Evolutionary conservation across 1,140 invertebrate species (phyloP), one percentile per base, ranked within the genome.

Genomic region (Grapholita molesta): DNA sequence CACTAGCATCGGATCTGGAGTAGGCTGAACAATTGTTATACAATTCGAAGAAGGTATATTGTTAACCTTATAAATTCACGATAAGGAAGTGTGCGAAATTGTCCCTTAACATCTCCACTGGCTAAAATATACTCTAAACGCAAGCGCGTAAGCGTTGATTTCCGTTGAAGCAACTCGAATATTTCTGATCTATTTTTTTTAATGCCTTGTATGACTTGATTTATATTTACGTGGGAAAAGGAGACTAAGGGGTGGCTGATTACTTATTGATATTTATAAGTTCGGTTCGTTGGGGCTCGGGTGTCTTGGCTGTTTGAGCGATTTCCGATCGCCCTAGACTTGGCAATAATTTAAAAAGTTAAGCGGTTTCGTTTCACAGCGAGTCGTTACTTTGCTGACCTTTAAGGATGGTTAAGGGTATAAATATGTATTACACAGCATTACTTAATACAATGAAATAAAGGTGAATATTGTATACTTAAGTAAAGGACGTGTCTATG

Each of bases 121-220:
- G 12, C n/a, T 6, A 15, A 38, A 38, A 38, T 38, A 15, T 6
- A 38, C 42, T n/a, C 8, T 48, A n/a, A 6, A 35, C 42, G n/a
- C 18, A 2, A 7, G 8, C 42, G 18, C 42, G 5, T n/a, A 21
- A 6, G 9, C 1, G 3, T 21, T 4, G 18, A 0, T 18, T 48
- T 48, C 8, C n/a, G n/a, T 12, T 32, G 6, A n/a, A 12, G 2
- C 23, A 11, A 25, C 25, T 1, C 9, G 55, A 48, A 48, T 21
- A 21, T 48, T 48, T 7, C 42, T 61, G 55, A 61, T 61, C 55
- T 61, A 61, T 61, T 61, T 61, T 57, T 28, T 28, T 61, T 55
- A 23, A 23, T 53, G 53, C 9, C 21, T 55, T 28, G 53, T 24
- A 55, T 28, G 24, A 61, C 55, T 61, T 61, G 55, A 61, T 61